phyloP scores from a whole-genome alignment of 37 sponge, comb jelly and placozoan species.

The Agelas oroides region DNA sequence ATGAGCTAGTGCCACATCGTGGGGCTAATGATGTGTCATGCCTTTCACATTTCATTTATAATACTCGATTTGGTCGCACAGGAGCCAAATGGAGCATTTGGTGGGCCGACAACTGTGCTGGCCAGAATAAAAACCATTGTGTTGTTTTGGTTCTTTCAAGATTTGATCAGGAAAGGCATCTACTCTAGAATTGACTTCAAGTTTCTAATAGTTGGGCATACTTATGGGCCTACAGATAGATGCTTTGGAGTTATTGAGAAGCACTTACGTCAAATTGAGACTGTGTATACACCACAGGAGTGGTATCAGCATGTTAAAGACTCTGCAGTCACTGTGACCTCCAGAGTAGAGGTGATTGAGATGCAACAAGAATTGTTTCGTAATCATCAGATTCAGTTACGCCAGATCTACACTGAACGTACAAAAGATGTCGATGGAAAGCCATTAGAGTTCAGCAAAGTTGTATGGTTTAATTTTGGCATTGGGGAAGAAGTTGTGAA shows the following conservation, averaged over 20 bases:
- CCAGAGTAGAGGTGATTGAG: constrained; percentile 48
- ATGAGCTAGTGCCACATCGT: constrained; percentile 60
- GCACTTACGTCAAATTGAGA: constrained; percentile 26
- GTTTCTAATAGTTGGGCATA: constrained; percentile 62
- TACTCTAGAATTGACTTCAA: constrained; percentile 65
- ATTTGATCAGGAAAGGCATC: constrained; percentile 43
- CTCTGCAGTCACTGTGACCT: constrained; percentile 3
- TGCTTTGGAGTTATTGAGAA: constrained; percentile 22
- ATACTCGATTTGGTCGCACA: constrained; percentile 42
- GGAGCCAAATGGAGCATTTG: constrained; percentile 64
- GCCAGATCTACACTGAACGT: constrained; percentile 43
- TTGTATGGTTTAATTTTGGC: constrained; percentile 63
- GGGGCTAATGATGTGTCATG: constrained; percentile 63
- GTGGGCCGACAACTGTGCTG: constrained; percentile 74
- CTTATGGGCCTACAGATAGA: constrained; percentile 62
- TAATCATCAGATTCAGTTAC: constrained; percentile 30
- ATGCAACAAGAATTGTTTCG: constrained; percentile 49
- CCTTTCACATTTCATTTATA: constrained; percentile 22
- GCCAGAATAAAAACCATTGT: constrained; percentile 62
- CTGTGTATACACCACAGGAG: constrained; percentile 34
- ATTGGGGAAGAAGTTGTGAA: constrained; percentile 3
- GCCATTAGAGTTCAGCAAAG: constrained; percentile 39
- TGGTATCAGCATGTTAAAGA: constrained; percentile 53
- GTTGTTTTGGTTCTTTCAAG: constrained; percentile 63
- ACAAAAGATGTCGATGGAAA: constrained; percentile 46